Conservation (phyloP, 2,797 vertebrate genomes). For the Mus caroli region DNA sequence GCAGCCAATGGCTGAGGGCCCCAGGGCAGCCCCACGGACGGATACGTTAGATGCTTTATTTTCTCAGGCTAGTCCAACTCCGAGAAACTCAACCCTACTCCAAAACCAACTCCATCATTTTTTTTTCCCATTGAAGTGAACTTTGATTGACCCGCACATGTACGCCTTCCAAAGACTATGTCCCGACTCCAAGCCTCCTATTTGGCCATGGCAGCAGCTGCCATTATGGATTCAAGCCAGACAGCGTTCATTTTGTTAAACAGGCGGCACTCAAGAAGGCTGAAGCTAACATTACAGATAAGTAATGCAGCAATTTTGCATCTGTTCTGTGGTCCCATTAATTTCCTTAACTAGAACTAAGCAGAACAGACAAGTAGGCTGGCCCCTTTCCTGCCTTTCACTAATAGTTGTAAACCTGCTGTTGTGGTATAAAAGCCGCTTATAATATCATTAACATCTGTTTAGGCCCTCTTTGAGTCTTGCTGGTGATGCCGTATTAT, state of each 20-base stretch:
- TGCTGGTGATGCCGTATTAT: constrained; percentile 45
- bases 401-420: constrained; percentile 80
- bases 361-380: constrained; percentile 65
- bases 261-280: constrained; percentile 66
- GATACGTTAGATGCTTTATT: not conserved
- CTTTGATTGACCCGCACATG: constrained; percentile 61
- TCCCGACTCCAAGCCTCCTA: constrained; percentile 36
- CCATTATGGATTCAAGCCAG: constrained; percentile 73
- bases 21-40: not conserved
- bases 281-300: constrained; percentile 73
- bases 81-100: not conserved
- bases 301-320: constrained; percentile 76
- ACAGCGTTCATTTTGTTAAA: constrained; percentile 59
- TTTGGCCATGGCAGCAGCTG: constrained; percentile 63
- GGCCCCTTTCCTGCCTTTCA: constrained; percentile 73
- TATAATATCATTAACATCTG: constrained; percentile 81
- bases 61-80: not conserved
- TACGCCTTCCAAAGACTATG: constrained; percentile 36
- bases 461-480: constrained; percentile 42
- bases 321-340: constrained; percentile 79
- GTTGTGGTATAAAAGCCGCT: constrained; percentile 58
- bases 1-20: not conserved
- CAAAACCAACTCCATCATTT: constrained; percentile 51
- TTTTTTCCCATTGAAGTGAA: constrained; percentile 64
- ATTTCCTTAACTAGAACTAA: constrained; percentile 83